phyloP scores from a whole-genome alignment of 2,888 invertebrate species.

The Hemistola chrysoprasaria region DNA sequence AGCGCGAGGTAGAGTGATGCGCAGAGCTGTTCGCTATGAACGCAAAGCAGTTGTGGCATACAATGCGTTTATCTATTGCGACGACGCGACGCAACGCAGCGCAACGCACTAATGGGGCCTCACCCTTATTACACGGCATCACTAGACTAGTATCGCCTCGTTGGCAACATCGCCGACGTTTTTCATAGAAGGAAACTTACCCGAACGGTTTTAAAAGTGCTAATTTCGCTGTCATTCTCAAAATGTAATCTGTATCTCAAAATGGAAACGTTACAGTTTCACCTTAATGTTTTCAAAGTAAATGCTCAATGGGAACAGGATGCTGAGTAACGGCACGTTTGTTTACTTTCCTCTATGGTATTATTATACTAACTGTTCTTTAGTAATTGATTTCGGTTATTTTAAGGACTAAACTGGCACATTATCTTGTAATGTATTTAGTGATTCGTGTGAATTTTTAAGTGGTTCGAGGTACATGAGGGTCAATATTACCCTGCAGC shows the following conservation, averaged over 20 bases:
- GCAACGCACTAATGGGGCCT: no score
- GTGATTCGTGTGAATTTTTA: slow-evolving; percentile 57
- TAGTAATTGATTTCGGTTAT: slow-evolving; percentile 34
- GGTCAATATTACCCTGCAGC: slow-evolving; percentile 49
- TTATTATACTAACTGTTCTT: slow-evolving; percentile 44
- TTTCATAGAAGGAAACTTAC: slow-evolving; percentile 64
- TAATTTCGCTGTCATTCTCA: slow-evolving; percentile 51
- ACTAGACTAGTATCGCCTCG: slow-evolving; percentile 54
- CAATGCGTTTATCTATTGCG: no score
- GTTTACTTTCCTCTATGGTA: slow-evolving; percentile 44
- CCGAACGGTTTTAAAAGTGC: slow-evolving; percentile 45
- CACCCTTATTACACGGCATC: no score
- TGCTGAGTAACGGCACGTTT: slow-evolving; percentile 35
- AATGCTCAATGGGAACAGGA: slow-evolving; percentile 49
- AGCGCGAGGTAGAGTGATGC: no score
- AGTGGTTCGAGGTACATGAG: slow-evolving; percentile 43
- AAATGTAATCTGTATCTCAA: slow-evolving; percentile 46
- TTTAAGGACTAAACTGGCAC: slow-evolving; percentile 7
- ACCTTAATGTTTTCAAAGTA: slow-evolving; percentile 40
- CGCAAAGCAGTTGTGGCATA: no score
- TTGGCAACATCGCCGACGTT: slow-evolving; percentile 42
- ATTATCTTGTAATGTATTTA: no score
- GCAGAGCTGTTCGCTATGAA: no score
- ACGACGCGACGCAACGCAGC: no score
- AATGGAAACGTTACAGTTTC: slow-evolving; percentile 53